phyloP scores from a whole-genome alignment of 2,888 invertebrate genomes.

The Plusia festucae region DNA sequence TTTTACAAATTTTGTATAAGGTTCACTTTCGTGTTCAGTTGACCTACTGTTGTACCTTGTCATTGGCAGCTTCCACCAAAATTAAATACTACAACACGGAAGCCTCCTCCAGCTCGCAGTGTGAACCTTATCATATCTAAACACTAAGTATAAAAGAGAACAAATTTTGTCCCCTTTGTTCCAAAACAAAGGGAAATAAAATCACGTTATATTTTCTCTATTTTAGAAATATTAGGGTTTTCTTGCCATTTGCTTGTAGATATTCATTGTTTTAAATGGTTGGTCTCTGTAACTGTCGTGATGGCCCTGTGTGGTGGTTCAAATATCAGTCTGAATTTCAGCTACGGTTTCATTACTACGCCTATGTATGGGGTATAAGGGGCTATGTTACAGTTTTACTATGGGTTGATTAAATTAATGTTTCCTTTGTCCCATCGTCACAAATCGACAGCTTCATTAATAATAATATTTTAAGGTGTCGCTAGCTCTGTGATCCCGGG shows the following conservation, averaged over 20 bases:
- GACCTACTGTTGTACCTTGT: constrained; percentile 16
- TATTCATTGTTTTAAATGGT: neutral
- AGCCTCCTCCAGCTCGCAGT: constrained; percentile 26
- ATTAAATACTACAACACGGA: constrained; percentile 50
- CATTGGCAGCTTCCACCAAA: constrained; percentile 21
- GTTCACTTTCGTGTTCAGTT: neutral
- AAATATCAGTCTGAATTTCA: too few species aligned
- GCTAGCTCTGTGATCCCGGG: too few species aligned
- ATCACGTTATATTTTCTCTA: constrained; percentile 13
- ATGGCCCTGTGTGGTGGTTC: too few species aligned
- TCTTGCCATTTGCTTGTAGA: neutral
- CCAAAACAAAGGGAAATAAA: constrained; percentile 31
- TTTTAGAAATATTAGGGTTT: neutral
- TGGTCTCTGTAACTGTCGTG: neutral
- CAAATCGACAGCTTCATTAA: too few species aligned
- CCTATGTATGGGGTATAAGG: too few species aligned
- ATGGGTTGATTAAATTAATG: too few species aligned
- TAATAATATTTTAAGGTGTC: too few species aligned
- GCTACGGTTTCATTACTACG: too few species aligned
- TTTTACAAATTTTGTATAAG: too few species aligned
- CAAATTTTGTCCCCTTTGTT: constrained; percentile 28
- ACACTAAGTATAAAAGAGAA: too few species aligned
- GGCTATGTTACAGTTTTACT: too few species aligned
- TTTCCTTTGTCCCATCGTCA: too few species aligned
- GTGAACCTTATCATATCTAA: constrained; percentile 58